These are phyloP conservation scores for Anser brachyrhynchus DNA, from an alignment of 2,113 vertebrate genomes.

Conservation along the genomic window DNA sequence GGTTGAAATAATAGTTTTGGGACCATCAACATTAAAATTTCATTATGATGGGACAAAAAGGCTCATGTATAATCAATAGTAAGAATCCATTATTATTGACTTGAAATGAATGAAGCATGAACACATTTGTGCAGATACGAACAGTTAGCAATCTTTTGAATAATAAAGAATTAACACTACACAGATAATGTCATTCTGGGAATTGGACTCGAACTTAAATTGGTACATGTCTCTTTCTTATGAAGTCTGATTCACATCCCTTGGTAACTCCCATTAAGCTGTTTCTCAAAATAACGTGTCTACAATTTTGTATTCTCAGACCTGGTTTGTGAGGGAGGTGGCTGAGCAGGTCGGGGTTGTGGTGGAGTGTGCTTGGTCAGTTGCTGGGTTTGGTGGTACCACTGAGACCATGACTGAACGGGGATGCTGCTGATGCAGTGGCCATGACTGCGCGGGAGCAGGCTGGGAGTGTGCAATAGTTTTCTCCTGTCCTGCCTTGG, in stretches of 20 bases:
- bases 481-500: neutral
- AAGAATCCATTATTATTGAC: constrained; percentile 87
- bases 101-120: constrained; percentile 76
- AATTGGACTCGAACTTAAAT: constrained; percentile 54
- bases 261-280: constrained; percentile 36
- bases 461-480: neutral
- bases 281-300: constrained; percentile 29
- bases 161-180: constrained; percentile 76
- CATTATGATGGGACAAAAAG: constrained; percentile 92
- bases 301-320: neutral
- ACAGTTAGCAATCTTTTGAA: constrained; percentile 72
- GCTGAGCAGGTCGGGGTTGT: neutral
- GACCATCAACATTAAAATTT: constrained; percentile 88
- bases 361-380: neutral
- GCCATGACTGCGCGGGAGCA: neutral
- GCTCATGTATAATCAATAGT: constrained; percentile 93
- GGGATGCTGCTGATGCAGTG: fast-evolving
- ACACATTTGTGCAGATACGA: constrained; percentile 69
- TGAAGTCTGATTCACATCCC: constrained; percentile 36
- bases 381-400: neutral
- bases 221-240: constrained; percentile 55
- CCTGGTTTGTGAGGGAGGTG: neutral
- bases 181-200: constrained; percentile 69
- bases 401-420: neutral
- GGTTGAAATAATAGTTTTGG: constrained; percentile 85